Conservation (phyloP, 2,888 invertebrate genomes). For the Caenorhabditis sp. region DNA sequence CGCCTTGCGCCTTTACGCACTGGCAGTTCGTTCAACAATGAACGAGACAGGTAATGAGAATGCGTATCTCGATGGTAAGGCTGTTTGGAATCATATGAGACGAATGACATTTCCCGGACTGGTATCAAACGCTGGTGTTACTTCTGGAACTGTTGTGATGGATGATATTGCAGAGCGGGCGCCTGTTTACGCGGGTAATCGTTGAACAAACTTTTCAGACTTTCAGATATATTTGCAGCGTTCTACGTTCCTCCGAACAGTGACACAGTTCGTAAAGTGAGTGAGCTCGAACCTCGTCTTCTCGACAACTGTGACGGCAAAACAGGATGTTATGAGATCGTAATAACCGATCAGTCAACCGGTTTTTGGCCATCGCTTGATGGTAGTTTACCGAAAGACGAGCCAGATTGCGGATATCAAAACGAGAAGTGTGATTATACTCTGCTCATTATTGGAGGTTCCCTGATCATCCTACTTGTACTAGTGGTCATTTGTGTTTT, state of each 20-base stretch:
- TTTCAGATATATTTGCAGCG: no score
- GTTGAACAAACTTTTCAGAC: no score
- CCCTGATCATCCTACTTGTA: conserved; percentile 33
- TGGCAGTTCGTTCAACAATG: conserved; percentile 59
- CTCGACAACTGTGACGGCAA: conserved; percentile 64
- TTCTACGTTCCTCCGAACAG: conserved; percentile 67
- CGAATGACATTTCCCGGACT: conserved; percentile 61
- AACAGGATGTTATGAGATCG: conserved; percentile 63
- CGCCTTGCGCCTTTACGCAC: conserved; percentile 64
- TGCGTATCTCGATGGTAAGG: conserved; percentile 60
- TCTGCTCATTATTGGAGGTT: conserved; percentile 42
- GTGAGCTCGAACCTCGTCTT: conserved; percentile 61
- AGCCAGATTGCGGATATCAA: conserved; percentile 65
- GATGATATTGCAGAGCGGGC: conserved; percentile 68
- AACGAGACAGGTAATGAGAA: conserved; percentile 54
- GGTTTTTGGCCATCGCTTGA: conserved; percentile 69
- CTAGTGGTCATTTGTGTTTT: conserved; percentile 42
- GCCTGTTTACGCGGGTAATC: no score
- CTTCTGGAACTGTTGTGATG: conserved; percentile 65
- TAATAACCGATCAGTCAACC: conserved; percentile 59
- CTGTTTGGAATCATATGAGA: conserved; percentile 68
- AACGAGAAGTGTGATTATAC: conserved; percentile 63
- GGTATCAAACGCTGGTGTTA: conserved; percentile 58
- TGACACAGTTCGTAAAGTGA: conserved; percentile 66
- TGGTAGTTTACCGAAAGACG: conserved; percentile 59